Evolutionary conservation across 2,797 vertebrate species (phyloP).

Genomic region (Clarias pachynema): DNA sequence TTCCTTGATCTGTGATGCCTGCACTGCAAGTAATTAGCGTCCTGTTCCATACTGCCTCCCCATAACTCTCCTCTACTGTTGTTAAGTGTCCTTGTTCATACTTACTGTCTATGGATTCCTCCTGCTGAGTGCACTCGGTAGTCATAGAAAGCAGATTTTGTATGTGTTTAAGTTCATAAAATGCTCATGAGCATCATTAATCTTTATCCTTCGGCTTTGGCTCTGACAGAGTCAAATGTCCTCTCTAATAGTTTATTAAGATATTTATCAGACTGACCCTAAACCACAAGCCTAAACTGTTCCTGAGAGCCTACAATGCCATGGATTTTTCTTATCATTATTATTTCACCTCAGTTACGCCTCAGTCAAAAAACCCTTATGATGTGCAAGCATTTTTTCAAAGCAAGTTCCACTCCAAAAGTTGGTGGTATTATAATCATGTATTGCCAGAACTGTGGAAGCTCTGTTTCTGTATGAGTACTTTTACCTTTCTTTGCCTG

Average conservation of each 20-base stretch:
- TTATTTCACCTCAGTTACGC: background rate
- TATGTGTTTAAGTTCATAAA: slow-evolving; percentile 42
- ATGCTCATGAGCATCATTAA: slow-evolving; percentile 33
- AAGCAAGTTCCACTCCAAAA: slow-evolving; percentile 40
- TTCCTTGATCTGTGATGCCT: slow-evolving; percentile 53
- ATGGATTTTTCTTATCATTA: slow-evolving; percentile 17
- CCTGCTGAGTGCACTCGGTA: slow-evolving; percentile 10
- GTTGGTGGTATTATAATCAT: slow-evolving; percentile 43
- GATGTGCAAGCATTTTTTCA: slow-evolving; percentile 16
- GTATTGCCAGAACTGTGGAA: slow-evolving; percentile 43
- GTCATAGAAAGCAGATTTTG: slow-evolving; percentile 7
- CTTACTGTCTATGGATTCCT: slow-evolving; percentile 25
- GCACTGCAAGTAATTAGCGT: slow-evolving; percentile 57
- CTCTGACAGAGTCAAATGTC: slow-evolving; percentile 10
- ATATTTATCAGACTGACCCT: slow-evolving; percentile 21
- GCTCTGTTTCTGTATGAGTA: slow-evolving; percentile 41
- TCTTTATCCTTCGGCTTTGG: slow-evolving; percentile 13
- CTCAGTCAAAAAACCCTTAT: slow-evolving; percentile 3
- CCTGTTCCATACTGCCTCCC: slow-evolving; percentile 45
- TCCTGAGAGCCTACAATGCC: slow-evolving; percentile 1
- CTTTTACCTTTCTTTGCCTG: slow-evolving; percentile 54
- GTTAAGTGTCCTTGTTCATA: slow-evolving; percentile 48
- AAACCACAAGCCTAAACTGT: slow-evolving; percentile 27
- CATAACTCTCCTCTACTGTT: slow-evolving; percentile 46
- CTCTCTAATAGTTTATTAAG: slow-evolving; percentile 20